A percentile compares a stretch with the other conserved stretches of the same genome.
Conservation (phyloP, 2,888 invertebrate species). For the Meiosimyza decipiens region DNA sequence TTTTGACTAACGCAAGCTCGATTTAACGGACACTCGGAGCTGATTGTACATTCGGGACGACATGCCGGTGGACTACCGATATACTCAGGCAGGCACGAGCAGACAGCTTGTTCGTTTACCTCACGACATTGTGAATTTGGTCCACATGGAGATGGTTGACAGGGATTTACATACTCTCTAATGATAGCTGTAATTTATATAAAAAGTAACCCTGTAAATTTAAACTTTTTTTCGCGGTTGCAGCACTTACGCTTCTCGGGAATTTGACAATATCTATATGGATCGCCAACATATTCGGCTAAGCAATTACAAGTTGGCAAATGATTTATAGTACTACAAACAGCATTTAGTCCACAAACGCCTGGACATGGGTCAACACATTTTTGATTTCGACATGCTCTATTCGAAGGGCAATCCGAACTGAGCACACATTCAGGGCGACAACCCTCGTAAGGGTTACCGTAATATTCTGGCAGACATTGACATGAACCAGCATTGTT, state of each 20-base stretch:
- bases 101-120: conserved; percentile 71
- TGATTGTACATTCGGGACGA: conserved; percentile 79
- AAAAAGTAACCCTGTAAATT: not conserved
- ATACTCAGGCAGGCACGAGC: conserved; percentile 77
- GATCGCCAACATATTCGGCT: conserved; percentile 77
- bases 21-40: conserved; percentile 73
- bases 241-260: conserved; percentile 69
- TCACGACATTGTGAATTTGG: conserved; percentile 72
- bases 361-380: conserved; percentile 85
- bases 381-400: conserved; percentile 80
- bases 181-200: not conserved
- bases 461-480: conserved; percentile 76
- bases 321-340: conserved; percentile 80
- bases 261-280: conserved; percentile 74
- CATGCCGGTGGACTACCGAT: conserved; percentile 81
- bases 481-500: conserved; percentile 77
- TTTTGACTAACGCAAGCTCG: conserved; percentile 75
- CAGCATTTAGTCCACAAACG: conserved; percentile 78
- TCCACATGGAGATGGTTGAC: conserved; percentile 75
- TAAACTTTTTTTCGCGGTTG: not conserved
- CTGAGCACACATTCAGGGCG: conserved; percentile 84
- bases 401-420: conserved; percentile 79
- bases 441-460: conserved; percentile 76
- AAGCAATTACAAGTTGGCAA: conserved; percentile 79
- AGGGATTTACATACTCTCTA: conserved; percentile 67